Base-by-base conservation (phyloP, 2,797 vertebrate genomes). In the Echeneis naucrates region DNA sequence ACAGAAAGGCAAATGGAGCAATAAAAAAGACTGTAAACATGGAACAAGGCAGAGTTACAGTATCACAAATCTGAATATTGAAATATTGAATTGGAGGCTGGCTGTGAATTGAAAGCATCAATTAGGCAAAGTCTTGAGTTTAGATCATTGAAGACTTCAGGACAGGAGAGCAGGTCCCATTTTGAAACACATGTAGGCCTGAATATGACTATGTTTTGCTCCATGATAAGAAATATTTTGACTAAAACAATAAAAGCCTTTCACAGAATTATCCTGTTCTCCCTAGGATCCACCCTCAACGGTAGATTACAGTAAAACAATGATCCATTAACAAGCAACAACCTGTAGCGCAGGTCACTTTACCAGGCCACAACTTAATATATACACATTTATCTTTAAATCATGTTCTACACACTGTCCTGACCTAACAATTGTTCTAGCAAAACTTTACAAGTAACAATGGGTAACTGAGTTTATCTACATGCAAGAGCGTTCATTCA, bases 1-100 rank as follows among this genome's bases (percentile, higher is more conserved):
- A 73, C 68, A 42, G 54, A 69, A 65, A 81, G 65, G 75, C 72
- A 67, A 56, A 50, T 23, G 51, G 16, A 72, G 55, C n/a, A 66
- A 7, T 30, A 57, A 63, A 59, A 7, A 1, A 58, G 56, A 44
- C 52, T 75, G 85, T 85, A 77, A 86, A 89, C 75, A 70, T n/a
- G 17, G 55, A 78, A 80, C 71, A 78, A 86, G 83, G 85, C 87
- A 77, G 70, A 72, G 24, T 78, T 74, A 80, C 60, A 81, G 66
- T 40, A 53, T 60, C 47, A 13, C n/a, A 38, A 7, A n/a, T 44
- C 8, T 51, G 27, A 62, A 65, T 61, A 19, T 63, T 42, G 58
- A 66, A 68, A 70, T 4, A 26, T n/a, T n/a, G n/a, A n/a, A n/a
- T n/a, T 0, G n/a, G 64, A 83, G 81, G 74, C 76, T 75, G 77